phyloP scores from a whole-genome alignment of 2,888 invertebrate species.

The Callimorpha dominula region DNA sequence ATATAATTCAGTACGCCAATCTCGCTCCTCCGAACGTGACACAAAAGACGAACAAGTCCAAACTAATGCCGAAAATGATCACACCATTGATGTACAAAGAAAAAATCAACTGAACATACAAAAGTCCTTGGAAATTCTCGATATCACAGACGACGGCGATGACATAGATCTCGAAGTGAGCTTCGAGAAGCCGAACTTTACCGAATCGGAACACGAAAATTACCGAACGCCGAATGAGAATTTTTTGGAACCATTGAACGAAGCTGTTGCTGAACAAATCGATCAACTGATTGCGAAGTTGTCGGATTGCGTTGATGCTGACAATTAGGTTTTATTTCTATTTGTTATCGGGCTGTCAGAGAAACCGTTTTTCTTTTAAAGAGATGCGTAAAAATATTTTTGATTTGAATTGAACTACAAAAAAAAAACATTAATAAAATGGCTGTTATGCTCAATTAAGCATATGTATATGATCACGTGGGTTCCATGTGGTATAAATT shows the following conservation, averaged over 20 bases:
- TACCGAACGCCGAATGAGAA: constrained; percentile 76
- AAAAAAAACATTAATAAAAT: too few species aligned
- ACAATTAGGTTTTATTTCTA: constrained; percentile 57
- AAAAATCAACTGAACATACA: constrained; percentile 61
- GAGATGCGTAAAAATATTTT: neutral
- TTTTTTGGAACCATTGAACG: constrained; percentile 74
- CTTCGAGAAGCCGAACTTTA: constrained; percentile 72
- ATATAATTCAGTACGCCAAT: constrained; percentile 44
- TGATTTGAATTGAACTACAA: neutral
- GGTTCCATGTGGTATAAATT: too few species aligned
- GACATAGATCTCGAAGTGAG: constrained; percentile 67
- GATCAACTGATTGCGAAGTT: constrained; percentile 78
- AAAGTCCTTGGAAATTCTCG: constrained; percentile 72
- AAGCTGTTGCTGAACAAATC: constrained; percentile 76
- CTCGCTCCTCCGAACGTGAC: constrained; percentile 52
- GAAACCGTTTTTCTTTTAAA: neutral
- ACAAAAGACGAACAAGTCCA: constrained; percentile 68
- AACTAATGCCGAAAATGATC: constrained; percentile 50
- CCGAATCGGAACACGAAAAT: constrained; percentile 72
- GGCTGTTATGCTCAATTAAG: too few species aligned
- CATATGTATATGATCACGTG: too few species aligned
- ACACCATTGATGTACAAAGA: constrained; percentile 45
- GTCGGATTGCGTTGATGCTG: constrained; percentile 66
- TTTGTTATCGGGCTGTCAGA: constrained; percentile 10
- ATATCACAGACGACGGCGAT: constrained; percentile 63